A percentile compares a stretch with the other conserved stretches of the same genome.
These are phyloP conservation scores for Microctenopoma lineatum DNA, from an alignment of 2,797 vertebrate genomes.

Conservation along the genomic window DNA sequence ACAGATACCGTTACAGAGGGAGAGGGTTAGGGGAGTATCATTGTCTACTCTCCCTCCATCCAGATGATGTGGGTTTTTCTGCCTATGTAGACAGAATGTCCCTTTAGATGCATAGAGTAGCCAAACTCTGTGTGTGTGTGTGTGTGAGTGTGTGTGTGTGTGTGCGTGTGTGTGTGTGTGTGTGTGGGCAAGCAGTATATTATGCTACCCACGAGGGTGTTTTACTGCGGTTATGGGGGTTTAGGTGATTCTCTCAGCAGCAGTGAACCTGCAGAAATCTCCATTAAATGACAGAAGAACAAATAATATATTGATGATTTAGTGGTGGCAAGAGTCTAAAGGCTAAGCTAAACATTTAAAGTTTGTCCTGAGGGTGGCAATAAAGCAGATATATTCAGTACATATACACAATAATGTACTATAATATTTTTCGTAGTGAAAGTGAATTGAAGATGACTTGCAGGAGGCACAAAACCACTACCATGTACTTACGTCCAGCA, in stretches of 20 bases:
- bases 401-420: too few relatives aligned
- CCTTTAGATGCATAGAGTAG: conserved; percentile 40
- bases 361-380: conserved; percentile 8
- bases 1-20: not conserved
- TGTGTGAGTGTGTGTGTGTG: not conserved
- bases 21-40: conserved; percentile 8
- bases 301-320: conserved; percentile 30
- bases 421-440: not conserved
- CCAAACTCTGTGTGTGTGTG: not conserved
- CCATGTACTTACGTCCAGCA: too few relatives aligned
- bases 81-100: conserved; percentile 53
- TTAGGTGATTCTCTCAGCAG: conserved; percentile 47
- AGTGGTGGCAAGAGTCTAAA: not conserved
- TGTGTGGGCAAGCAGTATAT: not conserved
- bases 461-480: too few relatives aligned
- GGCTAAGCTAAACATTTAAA: not conserved
- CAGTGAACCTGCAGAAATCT: conserved; percentile 42
- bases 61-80: conserved; percentile 52
- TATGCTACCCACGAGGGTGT: conserved; percentile 41
- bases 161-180: not conserved
- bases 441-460: not conserved
- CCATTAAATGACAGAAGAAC: conserved; percentile 35
- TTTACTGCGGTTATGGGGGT: conserved; percentile 35
- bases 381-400: conserved; percentile 1
- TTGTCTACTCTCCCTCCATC: conserved; percentile 45